Evolutionary conservation across 2,113 vertebrate species (phyloP), one percentile per base, ranked within the genome.

Genomic region (Phodopus roborovskii): DNA sequence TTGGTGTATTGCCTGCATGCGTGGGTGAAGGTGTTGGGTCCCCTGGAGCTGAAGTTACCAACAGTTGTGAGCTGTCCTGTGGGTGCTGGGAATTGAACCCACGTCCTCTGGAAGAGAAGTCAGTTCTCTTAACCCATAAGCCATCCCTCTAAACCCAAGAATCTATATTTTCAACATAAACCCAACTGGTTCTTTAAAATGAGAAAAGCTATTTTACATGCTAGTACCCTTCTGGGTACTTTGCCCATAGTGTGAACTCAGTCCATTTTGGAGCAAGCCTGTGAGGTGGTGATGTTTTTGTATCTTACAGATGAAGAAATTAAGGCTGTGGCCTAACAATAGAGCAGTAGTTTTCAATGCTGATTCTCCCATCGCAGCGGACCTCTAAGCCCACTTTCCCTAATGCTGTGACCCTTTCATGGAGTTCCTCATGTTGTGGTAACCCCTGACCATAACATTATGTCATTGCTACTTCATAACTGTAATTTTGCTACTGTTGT

Each of bases 101-200:
- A 33, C 19, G 33, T 58, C 33, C 78, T 81, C 9, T 81, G 50
- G 33, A 81, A 6, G 36, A 81, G 53, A 53, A 58, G 33, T 10
- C 50, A 81, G 50, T 81, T 33, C 78, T 58, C 33, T 58, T 58
- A 81, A 81, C 53, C 33, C 4, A 9, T 81, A 53, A 79, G 50
- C 33, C 10, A n/a, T 81, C 50, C 22, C 48, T n/a, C 11, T 19
- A 58, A 33, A 33, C 33, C 53, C 15, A 9, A 36, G 68, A 74
- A 39, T 89, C 73, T 91, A 7, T 85, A 74, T 88, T 90, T 96
- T 92, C 62, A 87, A 64, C 36, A 71, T 60, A n/a, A 83, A 42
- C 42, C 39, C 42, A 66, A 81, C 36, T 45, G 50, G 28, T 78
- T 88, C 56, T 92, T 97, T 50, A 33, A 73, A 90, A 71, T 74